Evolutionary conservation across 1,140 invertebrate species (phyloP).

Genomic region (Saccostrea cuccullata): DNA sequence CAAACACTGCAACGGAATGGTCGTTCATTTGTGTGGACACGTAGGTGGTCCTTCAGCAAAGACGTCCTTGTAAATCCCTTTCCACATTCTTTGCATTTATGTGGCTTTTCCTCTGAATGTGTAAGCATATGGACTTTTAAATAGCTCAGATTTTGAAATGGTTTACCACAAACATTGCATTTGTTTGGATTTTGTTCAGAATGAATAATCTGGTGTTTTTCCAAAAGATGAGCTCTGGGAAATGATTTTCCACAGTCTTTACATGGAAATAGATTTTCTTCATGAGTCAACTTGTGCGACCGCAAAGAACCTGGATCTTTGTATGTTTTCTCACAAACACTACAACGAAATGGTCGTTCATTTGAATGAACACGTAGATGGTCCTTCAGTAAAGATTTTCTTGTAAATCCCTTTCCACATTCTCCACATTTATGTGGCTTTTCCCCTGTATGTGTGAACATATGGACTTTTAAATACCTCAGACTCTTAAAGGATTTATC

Average conservation of each 20-base stretch:
- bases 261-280: background rate
- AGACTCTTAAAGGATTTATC: no score
- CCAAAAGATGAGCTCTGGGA: background rate
- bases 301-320: background rate
- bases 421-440: constrained; percentile 50
- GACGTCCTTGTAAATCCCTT: background rate
- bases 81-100: constrained; percentile 14
- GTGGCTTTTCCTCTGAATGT: constrained; percentile 13
- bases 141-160: background rate
- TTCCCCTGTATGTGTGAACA: constrained; percentile 42
- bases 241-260: background rate
- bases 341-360: constrained; percentile 76
- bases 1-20: background rate
- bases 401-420: constrained; percentile 45
- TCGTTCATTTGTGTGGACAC: background rate
- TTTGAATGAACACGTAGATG: constrained; percentile 62
- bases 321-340: constrained; percentile 83
- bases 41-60: background rate
- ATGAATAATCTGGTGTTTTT: background rate
- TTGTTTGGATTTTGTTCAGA: background rate
- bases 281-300: background rate
- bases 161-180: no score
- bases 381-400: background rate
- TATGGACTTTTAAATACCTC: background rate
- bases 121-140: background rate